Evolutionary conservation across 1,140 invertebrate genomes (phyloP).

Genomic region (Amphibalanus amphitrite): DNA sequence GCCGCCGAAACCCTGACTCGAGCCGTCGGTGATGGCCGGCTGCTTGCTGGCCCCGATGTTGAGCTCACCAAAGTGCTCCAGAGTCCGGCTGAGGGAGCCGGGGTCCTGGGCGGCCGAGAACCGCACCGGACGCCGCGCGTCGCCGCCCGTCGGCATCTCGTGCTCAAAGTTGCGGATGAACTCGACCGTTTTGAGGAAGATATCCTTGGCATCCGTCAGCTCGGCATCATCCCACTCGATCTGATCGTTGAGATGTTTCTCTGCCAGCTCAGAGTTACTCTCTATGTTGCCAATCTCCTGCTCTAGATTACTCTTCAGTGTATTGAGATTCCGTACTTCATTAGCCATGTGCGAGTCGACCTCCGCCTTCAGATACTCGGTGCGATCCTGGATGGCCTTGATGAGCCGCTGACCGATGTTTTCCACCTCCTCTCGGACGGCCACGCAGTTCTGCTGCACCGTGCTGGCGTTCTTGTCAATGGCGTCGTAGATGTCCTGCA

Average conservation of each 20-base stretch:
- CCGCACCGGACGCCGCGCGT: constrained; percentile 51
- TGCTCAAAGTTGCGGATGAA: constrained; percentile 86
- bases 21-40: background rate
- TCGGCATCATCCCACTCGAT: constrained; percentile 42
- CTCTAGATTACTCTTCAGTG: constrained; percentile 81
- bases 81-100: constrained; percentile 29
- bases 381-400: constrained; percentile 80
- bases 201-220: constrained; percentile 81
- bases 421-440: constrained; percentile 77
- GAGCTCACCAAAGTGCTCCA: constrained; percentile 11
- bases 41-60: background rate
- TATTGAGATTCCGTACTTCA: constrained; percentile 61
- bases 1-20: constrained; percentile 1
- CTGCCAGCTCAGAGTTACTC: constrained; percentile 87
- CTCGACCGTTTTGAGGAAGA: constrained; percentile 77
- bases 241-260: constrained; percentile 75
- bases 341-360: constrained; percentile 68
- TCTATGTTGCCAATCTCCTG: constrained; percentile 80
- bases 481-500: constrained; percentile 24
- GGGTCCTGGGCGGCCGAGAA: constrained; percentile 75
- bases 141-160: constrained; percentile 50
- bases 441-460: constrained; percentile 55
- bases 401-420: constrained; percentile 73
- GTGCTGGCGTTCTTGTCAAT: constrained; percentile 67
- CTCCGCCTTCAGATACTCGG: constrained; percentile 69